phyloP scores from a whole-genome alignment of 1,140 invertebrate genomes.

The Calliphora vicina region DNA sequence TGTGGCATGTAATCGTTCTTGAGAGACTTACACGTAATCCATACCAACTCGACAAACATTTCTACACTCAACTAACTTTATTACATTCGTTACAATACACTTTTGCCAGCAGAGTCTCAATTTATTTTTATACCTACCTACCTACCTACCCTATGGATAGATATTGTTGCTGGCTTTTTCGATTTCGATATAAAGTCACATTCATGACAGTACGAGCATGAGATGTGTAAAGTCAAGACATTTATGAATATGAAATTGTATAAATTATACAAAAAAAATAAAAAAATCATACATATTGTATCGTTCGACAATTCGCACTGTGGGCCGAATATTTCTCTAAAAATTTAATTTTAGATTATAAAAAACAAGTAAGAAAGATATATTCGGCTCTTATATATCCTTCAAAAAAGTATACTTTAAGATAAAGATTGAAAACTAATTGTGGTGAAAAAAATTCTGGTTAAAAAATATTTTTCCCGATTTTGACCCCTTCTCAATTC shows the following conservation, averaged over 20 bases:
- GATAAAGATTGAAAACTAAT: too few relatives aligned
- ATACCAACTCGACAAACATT: background rate
- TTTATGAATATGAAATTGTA: slow-evolving; percentile 35
- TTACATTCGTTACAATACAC: background rate
- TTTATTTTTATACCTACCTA: background rate
- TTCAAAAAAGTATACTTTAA: too few relatives aligned
- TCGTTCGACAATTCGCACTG: too few relatives aligned
- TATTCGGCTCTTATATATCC: too few relatives aligned
- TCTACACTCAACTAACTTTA: background rate
- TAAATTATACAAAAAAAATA: background rate
- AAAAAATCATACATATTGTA: background rate
- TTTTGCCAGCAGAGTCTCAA: background rate
- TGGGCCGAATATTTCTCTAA: too few relatives aligned
- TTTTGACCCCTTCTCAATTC: too few relatives aligned
- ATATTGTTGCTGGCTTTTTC: too few relatives aligned
- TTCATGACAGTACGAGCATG: background rate
- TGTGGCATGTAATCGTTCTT: slow-evolving; percentile 8
- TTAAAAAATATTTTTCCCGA: too few relatives aligned
- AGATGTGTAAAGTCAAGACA: slow-evolving; percentile 23
- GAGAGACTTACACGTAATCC: background rate
- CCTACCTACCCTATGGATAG: too few relatives aligned
- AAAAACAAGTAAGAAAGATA: too few relatives aligned
- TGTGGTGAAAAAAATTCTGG: too few relatives aligned
- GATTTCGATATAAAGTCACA: background rate
- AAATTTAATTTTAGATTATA: too few relatives aligned